A percentile compares a stretch with the other conserved stretches of the same genome.
phyloP scores from a whole-genome alignment of 2,113 vertebrate genomes.

The Bungarus multicinctus region DNA sequence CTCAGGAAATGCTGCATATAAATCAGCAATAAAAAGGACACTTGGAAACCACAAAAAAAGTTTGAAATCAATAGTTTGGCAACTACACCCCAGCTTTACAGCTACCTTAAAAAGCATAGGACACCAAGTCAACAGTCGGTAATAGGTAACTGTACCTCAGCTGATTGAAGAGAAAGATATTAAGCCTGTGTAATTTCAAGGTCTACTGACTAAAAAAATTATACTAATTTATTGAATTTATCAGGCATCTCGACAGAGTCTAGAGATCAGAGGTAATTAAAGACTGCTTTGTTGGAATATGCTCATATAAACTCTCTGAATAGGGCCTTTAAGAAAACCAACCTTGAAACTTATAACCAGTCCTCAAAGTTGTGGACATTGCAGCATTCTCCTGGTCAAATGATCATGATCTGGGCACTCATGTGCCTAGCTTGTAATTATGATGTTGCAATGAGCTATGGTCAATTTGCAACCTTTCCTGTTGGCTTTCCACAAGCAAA shows the following conservation, averaged over 20 bases:
- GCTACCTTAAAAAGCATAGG: neutral
- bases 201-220: neutral
- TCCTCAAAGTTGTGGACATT: neutral
- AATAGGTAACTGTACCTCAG: neutral
- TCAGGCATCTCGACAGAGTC: neutral
- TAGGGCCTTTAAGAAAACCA: neutral
- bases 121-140: neutral
- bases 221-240: neutral
- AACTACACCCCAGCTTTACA: neutral
- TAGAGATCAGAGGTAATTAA: neutral
- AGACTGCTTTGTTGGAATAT: neutral
- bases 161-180: neutral
- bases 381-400: neutral
- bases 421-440: neutral
- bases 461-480: neutral
- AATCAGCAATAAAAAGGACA: neutral
- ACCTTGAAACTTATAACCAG: neutral
- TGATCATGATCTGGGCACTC: neutral
- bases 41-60: neutral
- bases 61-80: neutral
- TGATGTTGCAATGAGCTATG: neutral
- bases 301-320: neutral
- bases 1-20: neutral
- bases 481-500: neutral
- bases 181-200: neutral